A percentile compares a stretch with the other conserved stretches of the same genome.
Evolutionary conservation across 2,113 vertebrate genomes (phyloP).

Genomic region (Zapornia atra): DNA sequence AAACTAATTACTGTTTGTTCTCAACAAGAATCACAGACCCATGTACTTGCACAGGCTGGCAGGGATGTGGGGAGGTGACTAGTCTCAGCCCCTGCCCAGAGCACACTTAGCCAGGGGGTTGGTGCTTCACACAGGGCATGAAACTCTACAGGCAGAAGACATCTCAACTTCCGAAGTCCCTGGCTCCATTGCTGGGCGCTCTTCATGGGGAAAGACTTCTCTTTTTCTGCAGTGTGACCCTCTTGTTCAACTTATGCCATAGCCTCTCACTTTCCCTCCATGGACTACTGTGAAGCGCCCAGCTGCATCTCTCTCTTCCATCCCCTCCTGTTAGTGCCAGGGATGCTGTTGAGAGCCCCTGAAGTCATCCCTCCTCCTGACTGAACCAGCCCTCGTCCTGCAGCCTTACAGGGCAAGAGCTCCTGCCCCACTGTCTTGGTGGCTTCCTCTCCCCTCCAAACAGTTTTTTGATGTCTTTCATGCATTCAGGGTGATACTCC

Average conservation of each 20-base stretch:
- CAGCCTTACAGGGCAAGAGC: not conserved
- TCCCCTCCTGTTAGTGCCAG: rapidly evolving
- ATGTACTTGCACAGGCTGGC: not conserved
- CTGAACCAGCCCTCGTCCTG: not conserved
- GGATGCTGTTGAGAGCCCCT: not conserved
- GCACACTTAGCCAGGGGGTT: not conserved
- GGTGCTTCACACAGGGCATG: not conserved
- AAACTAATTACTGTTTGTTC: not conserved
- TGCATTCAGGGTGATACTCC: not conserved
- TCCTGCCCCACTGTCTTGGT: not conserved
- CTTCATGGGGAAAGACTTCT: not conserved
- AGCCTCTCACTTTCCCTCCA: too few species aligned
- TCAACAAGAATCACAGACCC: not conserved
- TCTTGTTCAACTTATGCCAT: not conserved
- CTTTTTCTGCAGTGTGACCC: not conserved
- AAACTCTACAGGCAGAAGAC: not conserved
- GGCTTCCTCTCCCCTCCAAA: not conserved
- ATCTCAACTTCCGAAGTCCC: not conserved
- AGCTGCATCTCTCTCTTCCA: not conserved
- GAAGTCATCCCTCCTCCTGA: not conserved
- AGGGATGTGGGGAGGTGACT: not conserved
- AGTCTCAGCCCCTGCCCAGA: not conserved
- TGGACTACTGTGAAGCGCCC: not conserved
- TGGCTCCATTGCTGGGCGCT: rapidly evolving
- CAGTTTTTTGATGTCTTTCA: not conserved